These are phyloP conservation scores for Drosophila trichaetosa DNA, from an alignment of 2,888 invertebrate species.

Conservation along the genomic window DNA sequence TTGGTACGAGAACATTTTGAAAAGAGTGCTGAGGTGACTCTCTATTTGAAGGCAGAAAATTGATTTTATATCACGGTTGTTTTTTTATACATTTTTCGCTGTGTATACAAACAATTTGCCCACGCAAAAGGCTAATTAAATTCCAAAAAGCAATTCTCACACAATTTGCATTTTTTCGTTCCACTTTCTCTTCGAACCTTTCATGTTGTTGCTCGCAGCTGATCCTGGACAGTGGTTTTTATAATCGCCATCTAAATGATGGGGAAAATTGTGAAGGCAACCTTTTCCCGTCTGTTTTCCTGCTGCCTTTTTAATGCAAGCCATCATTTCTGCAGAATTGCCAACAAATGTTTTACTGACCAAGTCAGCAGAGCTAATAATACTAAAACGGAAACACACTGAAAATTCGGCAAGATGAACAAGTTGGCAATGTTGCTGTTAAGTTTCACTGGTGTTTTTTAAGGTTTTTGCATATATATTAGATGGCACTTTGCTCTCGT, in stretches of 20 bases:
- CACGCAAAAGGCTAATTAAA: slow-evolving; percentile 63
- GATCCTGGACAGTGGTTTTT: slow-evolving; percentile 26
- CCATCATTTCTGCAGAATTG: slow-evolving; percentile 55
- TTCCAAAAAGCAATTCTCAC: slow-evolving; percentile 55
- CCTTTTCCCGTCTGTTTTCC: slow-evolving; percentile 34
- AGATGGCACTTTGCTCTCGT: slow-evolving; percentile 25
- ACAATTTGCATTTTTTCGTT: slow-evolving; percentile 56
- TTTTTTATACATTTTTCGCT: background rate
- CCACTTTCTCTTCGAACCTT: slow-evolving; percentile 7
- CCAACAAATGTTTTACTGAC: slow-evolving; percentile 20
- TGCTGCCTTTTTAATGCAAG: slow-evolving; percentile 37
- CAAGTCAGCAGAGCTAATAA: slow-evolving; percentile 37
- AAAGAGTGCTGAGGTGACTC: background rate
- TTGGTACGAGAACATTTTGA: background rate
- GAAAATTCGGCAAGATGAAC: background rate
- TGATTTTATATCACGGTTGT: background rate
- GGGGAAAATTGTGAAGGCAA: slow-evolving; percentile 31
- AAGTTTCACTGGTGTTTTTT: slow-evolving; percentile 50
- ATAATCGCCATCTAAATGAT: slow-evolving; percentile 63
- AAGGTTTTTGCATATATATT: slow-evolving; percentile 45
- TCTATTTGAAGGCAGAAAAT: background rate
- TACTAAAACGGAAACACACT: background rate
- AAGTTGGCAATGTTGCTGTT: slow-evolving; percentile 29
- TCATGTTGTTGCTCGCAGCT: slow-evolving; percentile 17
- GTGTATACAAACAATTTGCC: slow-evolving; percentile 34